Conservation (phyloP, 2,113 vertebrate species). For the Tachuris rubrigastra region DNA sequence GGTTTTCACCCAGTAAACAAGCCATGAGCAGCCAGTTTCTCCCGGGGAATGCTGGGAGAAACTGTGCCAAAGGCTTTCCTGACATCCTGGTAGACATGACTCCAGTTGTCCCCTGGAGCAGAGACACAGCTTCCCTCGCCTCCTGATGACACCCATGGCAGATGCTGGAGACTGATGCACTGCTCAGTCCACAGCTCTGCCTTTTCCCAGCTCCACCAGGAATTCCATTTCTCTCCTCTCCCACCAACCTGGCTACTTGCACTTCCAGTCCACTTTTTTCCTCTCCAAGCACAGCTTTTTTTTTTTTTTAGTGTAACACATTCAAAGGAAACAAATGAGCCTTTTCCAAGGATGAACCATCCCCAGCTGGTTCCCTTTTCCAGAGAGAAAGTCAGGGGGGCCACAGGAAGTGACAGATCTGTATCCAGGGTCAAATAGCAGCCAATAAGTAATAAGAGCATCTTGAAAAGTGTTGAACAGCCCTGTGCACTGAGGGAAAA, state of each 20-base stretch:
- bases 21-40: neutral
- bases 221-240: neutral
- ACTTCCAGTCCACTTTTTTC: neutral
- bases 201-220: neutral
- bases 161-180: neutral
- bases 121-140: neutral
- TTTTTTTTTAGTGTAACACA: neutral
- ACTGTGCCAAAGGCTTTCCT: neutral
- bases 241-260: neutral
- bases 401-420: neutral
- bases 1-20: neutral
- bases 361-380: neutral
- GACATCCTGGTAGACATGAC: neutral
- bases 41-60: neutral
- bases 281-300: neutral
- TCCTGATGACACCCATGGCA: neutral
- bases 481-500: neutral
- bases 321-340: neutral
- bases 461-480: neutral
- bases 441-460: neutral
- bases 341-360: neutral
- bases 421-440: neutral
- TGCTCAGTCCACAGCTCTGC: neutral
- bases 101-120: neutral
- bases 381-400: neutral